These are phyloP conservation scores for Struthidea cinerea DNA, from an alignment of 2,113 vertebrate species.

Conservation along the genomic window DNA sequence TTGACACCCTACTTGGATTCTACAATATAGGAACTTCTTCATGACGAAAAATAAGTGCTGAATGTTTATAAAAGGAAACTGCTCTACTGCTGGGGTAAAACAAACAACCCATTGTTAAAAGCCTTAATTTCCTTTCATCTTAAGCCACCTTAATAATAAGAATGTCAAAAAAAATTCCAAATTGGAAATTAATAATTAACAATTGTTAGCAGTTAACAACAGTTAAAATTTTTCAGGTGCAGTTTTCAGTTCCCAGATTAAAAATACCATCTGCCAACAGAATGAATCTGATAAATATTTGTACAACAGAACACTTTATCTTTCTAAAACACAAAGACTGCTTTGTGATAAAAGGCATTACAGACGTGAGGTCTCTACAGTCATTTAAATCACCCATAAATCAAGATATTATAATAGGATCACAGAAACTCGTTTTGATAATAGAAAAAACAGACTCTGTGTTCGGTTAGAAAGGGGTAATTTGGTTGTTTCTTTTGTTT, in stretches of 20 bases:
- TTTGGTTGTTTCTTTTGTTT: background rate
- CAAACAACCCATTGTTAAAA: slow-evolving; percentile 32
- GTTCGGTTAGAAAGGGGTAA: background rate
- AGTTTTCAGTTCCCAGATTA: background rate
- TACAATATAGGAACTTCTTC: background rate
- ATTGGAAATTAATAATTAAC: slow-evolving; percentile 42
- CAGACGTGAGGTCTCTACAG: background rate
- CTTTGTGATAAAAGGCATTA: background rate
- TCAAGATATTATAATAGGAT: background rate
- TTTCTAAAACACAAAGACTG: background rate
- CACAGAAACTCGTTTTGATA: background rate
- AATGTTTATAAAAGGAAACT: slow-evolving; percentile 20
- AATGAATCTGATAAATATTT: background rate
- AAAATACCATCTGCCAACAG: background rate
- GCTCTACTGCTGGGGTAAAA: slow-evolving; percentile 32
- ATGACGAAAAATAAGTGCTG: background rate
- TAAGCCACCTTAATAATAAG: background rate
- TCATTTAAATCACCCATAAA: background rate
- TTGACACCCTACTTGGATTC: background rate
- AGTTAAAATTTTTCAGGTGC: background rate
- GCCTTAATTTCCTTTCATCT: slow-evolving; percentile 28
- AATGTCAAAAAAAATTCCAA: background rate
- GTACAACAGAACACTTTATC: background rate
- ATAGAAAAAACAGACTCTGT: background rate
- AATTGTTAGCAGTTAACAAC: background rate